A percentile compares a stretch with the other conserved stretches of the same genome.
Evolutionary conservation across 2,113 vertebrate species (phyloP).

Genomic region (Saguinus imperator): DNA sequence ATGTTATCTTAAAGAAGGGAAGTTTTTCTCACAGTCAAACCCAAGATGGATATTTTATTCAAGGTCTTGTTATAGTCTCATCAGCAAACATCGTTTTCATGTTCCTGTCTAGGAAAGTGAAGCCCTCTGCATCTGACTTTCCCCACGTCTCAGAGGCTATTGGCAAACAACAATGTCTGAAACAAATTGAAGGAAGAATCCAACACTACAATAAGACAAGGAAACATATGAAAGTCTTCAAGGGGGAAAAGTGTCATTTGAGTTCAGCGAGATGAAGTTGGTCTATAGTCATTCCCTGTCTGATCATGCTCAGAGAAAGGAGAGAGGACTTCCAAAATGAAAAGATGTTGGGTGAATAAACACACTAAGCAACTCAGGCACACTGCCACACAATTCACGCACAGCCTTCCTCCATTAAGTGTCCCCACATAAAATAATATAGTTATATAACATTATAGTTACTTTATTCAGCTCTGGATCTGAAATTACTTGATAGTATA

Average conservation of each 20-base stretch:
- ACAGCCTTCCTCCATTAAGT: background rate
- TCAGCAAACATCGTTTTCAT: background rate
- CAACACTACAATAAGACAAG: too few species aligned
- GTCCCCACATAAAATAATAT: rapidly evolving
- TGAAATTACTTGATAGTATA: background rate
- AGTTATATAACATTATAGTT: rapidly evolving
- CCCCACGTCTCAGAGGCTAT: background rate
- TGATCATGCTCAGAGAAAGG: background rate
- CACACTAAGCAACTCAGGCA: background rate
- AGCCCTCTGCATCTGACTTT: too few species aligned
- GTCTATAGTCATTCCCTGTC: too few species aligned
- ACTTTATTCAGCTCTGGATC: background rate
- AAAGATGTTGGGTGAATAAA: rapidly evolving
- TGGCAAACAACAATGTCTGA: background rate
- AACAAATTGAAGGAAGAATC: background rate
- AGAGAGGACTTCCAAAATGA: background rate
- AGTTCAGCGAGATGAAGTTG: background rate
- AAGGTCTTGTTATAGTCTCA: background rate
- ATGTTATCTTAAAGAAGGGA: background rate
- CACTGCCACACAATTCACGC: rapidly evolving
- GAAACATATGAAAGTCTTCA: background rate
- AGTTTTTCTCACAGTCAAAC: background rate
- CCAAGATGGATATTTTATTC: background rate
- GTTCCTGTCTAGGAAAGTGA: background rate
- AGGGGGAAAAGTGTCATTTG: background rate